Conservation (phyloP, 1,140 invertebrate genomes). For the Eumaeus atala region DNA sequence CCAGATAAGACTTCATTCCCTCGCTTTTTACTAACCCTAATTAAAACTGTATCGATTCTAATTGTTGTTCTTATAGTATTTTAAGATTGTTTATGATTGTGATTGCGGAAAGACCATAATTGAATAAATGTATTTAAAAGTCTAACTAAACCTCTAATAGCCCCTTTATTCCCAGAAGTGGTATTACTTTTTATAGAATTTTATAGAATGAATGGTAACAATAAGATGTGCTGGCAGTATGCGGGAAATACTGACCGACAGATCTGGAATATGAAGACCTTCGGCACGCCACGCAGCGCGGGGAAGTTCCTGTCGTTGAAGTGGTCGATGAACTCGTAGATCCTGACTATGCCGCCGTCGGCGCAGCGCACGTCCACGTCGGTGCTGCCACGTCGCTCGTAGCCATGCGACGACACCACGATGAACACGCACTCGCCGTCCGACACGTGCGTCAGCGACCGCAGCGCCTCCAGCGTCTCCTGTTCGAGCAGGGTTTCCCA, state of each 20-base stretch:
- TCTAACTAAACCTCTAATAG: too few species aligned
- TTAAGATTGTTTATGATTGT: too few species aligned
- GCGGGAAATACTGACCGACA: conserved; percentile 74
- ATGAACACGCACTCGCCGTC: conserved; percentile 60
- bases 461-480: conserved; percentile 43
- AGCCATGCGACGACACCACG: conserved; percentile 68
- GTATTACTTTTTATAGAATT: background rate
- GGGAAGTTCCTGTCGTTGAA: conserved; percentile 79
- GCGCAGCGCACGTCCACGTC: conserved; percentile 57
- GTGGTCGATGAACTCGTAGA: conserved; percentile 72
- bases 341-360: conserved; percentile 63
- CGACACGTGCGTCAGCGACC: conserved; percentile 32
- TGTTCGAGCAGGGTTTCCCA: too few species aligned
- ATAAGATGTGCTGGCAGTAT: too few species aligned
- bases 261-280: conserved; percentile 86
- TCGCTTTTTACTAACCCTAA: too few species aligned
- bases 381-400: conserved; percentile 36
- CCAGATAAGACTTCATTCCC: too few species aligned
- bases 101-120: too few species aligned
- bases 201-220: too few species aligned
- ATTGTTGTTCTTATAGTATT: too few species aligned
- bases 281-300: conserved; percentile 79
- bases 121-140: too few species aligned
- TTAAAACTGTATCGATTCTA: too few species aligned
- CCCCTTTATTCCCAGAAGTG: background rate